Evolutionary conservation across 2,113 vertebrate species (phyloP).

Genomic region (Lipophrys pholis): DNA sequence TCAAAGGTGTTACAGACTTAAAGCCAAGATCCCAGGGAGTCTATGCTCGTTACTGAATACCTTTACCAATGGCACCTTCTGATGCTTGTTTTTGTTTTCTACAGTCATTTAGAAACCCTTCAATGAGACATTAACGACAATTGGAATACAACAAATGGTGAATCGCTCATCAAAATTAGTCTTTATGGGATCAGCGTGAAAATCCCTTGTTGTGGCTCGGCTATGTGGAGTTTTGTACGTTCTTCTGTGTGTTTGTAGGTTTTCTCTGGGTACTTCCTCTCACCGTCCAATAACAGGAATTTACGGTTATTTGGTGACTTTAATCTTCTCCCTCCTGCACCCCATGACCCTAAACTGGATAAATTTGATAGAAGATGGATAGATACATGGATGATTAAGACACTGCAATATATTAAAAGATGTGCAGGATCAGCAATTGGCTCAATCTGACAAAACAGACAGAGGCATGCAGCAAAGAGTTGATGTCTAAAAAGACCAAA

Average conservation of each 20-base stretch:
- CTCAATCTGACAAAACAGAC: neutral
- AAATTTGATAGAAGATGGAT: too few relatives aligned
- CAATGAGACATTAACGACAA: neutral
- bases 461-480: neutral
- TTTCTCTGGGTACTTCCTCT: too few relatives aligned
- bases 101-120: neutral
- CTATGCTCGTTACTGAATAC: neutral
- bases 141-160: neutral
- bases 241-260: too few relatives aligned
- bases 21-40: neutral
- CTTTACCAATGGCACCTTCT: neutral
- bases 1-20: neutral
- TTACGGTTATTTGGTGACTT: too few relatives aligned
- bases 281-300: too few relatives aligned
- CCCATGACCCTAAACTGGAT: too few relatives aligned
- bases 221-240: too few relatives aligned
- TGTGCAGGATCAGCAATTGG: neutral
- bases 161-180: constrained; percentile 6
- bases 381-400: constrained; percentile 1
- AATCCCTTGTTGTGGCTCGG: too few relatives aligned
- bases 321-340: too few relatives aligned
- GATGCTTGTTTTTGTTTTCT: neutral
- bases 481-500: too few relatives aligned
- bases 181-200: neutral
- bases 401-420: neutral